Base-by-base conservation (phyloP, 2,888 invertebrate genomes). In the Hyposoter didymator region DNA sequence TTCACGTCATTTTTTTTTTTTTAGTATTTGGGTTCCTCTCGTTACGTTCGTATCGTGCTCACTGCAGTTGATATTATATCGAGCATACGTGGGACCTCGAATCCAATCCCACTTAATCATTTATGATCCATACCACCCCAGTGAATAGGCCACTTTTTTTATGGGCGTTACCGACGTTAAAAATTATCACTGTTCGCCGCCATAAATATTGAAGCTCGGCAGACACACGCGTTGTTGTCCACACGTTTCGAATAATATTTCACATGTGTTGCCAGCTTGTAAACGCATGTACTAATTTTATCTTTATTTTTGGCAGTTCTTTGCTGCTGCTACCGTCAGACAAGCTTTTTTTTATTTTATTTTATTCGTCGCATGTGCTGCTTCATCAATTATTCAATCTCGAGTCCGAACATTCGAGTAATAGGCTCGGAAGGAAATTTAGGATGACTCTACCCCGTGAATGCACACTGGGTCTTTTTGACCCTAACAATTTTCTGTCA, bases 161-260 rank as follows among this genome's bases (percentile, higher is more conserved):
- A 69, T 85, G 85, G 85, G 85, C 85, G 85, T 85, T 70, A 70
- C 64, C 70, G 62, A 28, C 55, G 74, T 78, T 84, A n/a, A 72
- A 74, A 84, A 84, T 80, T 80, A 80, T 84, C 84, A 76, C 84
- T 79, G 75, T 72, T 75, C 84, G 64, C 75, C 78, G 64, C 64
- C 62, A 85, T 82, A 85, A 85, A 85, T 82, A 79, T 85, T 69
- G 66, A 39, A 69, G 45, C 43, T 22, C 73, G 7, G 66, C 67
- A 32, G 45, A 49, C 70, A 47, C 67, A 59, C 69, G 70, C 70
- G 32, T 47, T 6, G 7, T 22, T 43, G 22, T 14, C 45, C 59
- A 70, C 70, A 43, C 55, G 47, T 28, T 62, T 19, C 8, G n/a
- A 45, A 72, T 39, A 47, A 73, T 67, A 72, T 80, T 64, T 67